Conservation (phyloP, 2,113 vertebrate genomes). For the Nycticebus coucang region DNA sequence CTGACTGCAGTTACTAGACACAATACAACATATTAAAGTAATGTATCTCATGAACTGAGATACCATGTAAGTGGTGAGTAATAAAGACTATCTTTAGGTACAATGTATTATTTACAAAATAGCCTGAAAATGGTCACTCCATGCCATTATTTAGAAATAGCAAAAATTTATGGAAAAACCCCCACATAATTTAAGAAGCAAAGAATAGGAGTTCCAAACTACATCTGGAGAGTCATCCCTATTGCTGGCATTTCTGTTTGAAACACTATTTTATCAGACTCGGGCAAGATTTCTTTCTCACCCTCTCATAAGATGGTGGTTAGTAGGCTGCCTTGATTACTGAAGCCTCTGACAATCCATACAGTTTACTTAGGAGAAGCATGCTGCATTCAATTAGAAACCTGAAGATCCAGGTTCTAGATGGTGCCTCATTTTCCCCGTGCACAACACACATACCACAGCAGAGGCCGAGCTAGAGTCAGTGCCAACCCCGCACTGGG, state of each 20-base stretch:
- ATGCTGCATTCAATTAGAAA: neutral
- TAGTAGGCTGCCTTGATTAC: neutral
- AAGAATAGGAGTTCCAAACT: neutral
- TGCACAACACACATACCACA: neutral
- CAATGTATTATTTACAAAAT: slow-evolving; percentile 7
- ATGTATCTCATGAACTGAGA: neutral
- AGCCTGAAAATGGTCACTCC: neutral
- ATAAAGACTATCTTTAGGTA: neutral
- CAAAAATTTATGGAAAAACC: neutral
- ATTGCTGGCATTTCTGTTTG: neutral
- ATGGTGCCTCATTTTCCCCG: neutral
- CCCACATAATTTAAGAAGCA: neutral
- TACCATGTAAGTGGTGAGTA: neutral
- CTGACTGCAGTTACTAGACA: neutral
- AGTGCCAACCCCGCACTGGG: neutral
- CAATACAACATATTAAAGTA: neutral
- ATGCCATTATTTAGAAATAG: neutral
- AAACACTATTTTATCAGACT: neutral
- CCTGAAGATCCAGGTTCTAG: neutral
- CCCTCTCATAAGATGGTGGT: neutral
- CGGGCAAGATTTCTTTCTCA: neutral
- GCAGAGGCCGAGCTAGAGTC: neutral
- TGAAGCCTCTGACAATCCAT: neutral
- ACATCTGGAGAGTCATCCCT: neutral
- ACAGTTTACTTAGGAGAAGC: neutral